Evolutionary conservation across 35 echinoderm and acorn worm genomes (phyloP), one percentile per base, ranked within the genome.

Genomic region (Chiridota heheva): DNA sequence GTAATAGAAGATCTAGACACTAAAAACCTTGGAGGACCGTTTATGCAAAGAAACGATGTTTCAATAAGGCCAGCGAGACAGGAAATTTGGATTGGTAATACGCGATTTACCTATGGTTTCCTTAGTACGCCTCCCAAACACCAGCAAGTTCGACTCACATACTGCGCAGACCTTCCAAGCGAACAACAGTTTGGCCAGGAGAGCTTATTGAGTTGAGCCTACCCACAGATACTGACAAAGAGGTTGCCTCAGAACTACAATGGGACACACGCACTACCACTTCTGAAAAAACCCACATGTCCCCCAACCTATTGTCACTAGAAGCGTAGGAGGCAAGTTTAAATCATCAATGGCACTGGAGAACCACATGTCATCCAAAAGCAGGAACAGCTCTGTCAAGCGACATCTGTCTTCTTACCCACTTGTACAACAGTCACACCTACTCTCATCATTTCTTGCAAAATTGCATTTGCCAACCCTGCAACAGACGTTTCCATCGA

Each of bases 21-120:
- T 65, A 83, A 91, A 12, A 72, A 87, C 24, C 77, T 92, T 30
- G 77, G 49, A 39, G 84, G 84, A 2, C 90, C 84, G 0, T 92
- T 92, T 32, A 88, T 92, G 84, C 58, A 64, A 75, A 18, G 17
- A 44, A 92, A 75, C 75, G 85, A 84, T 67, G 44, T 93, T 20
- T 20, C 66, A 31, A 48, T 44, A 16, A 73, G 20, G 43, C 70
- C 44, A 47, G 30, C 30, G 25, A 10, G 44, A 32, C 41, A 36
- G 30, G 70, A 73, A 51, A 27, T 73, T 2, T 47, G 41, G 44
- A 25, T 44, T 31, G 32, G 32, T 40, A 44, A 44, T 44, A 27
- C 32, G 3, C 7, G 13, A 7, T 73, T 25, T 0, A 73, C 22
- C 13, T 45, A 49, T 48, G 42, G 70, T 51, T 51, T 44, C 37